Conservation (phyloP, 2,888 invertebrate species). For the Scaptomyza tumidula region DNA sequence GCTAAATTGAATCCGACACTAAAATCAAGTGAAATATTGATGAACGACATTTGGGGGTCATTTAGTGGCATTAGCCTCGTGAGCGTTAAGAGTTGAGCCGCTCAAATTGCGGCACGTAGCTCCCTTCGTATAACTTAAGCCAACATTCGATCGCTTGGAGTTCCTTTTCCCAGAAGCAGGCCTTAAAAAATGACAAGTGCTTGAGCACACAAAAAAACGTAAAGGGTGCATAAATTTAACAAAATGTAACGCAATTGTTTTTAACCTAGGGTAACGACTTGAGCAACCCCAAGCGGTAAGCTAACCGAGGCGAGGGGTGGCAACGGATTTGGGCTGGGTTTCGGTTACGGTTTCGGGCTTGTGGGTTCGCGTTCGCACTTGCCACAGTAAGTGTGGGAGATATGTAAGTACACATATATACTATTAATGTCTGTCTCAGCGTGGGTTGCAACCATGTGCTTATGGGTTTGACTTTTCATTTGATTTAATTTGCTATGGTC, state of each 20-base stretch:
- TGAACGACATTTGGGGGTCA: slow-evolving; percentile 65
- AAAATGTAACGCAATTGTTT: slow-evolving; percentile 77
- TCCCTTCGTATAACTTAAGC: slow-evolving; percentile 33
- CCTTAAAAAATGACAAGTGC: slow-evolving; percentile 74
- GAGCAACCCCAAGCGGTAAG: slow-evolving; percentile 46
- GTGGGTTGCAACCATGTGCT: slow-evolving; percentile 61
- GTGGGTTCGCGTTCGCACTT: slow-evolving; percentile 14
- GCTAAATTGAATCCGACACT: slow-evolving; percentile 70
- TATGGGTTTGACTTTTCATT: slow-evolving; percentile 79
- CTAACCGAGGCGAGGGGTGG: slow-evolving; percentile 38
- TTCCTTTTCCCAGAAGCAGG: slow-evolving; percentile 21
- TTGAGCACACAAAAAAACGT: slow-evolving; percentile 22
- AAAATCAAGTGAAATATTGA: slow-evolving; percentile 76
- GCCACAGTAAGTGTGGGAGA: slow-evolving; percentile 29
- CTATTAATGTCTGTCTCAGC: slow-evolving; percentile 35
- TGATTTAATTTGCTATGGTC: slow-evolving; percentile 72
- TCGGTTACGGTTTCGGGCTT: slow-evolving; percentile 32
- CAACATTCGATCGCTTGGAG: slow-evolving; percentile 30
- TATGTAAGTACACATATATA: slow-evolving; percentile 19
- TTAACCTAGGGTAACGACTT: slow-evolving; percentile 49
- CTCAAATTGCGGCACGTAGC: slow-evolving; percentile 62
- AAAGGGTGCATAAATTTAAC: slow-evolving; percentile 79
- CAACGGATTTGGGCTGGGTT: slow-evolving; percentile 27
- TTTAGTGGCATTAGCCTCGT: slow-evolving; percentile 68
- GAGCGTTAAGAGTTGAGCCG: slow-evolving; percentile 51